Percentiles rank a stretch among this genome's conserved stretches.
Conservation (phyloP, 1,140 invertebrate species). For the Periplaneta americana region DNA sequence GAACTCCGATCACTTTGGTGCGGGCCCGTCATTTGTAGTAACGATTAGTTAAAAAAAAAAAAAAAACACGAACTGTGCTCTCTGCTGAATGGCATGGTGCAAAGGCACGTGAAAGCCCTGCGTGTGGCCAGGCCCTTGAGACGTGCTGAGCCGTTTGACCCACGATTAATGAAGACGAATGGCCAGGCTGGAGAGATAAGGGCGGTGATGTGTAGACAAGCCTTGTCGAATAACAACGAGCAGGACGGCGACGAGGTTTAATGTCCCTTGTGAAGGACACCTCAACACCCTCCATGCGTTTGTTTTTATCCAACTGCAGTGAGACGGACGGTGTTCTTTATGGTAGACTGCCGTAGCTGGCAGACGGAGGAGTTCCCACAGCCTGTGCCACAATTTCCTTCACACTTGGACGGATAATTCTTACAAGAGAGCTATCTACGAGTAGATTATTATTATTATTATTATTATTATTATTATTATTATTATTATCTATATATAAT, state of each 20-base stretch:
- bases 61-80: too few species aligned
- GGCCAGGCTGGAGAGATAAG: neutral
- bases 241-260: neutral
- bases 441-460: too few species aligned
- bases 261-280: neutral
- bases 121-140: neutral
- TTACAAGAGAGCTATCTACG: too few species aligned
- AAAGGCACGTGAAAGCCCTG: too few species aligned
- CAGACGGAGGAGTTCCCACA: neutral
- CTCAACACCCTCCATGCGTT: neutral
- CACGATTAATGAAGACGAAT: neutral
- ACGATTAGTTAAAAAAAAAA: too few species aligned
- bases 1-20: too few species aligned
- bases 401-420: too few species aligned
- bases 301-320: neutral
- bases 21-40: too few species aligned
- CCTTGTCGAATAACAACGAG: neutral
- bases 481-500: too few species aligned
- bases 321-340: neutral
- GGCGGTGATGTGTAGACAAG: neutral
- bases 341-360: neutral
- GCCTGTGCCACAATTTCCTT: neutral
- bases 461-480: too few species aligned
- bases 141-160: neutral
- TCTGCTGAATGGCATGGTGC: too few species aligned